Evolutionary conservation across 2,888 invertebrate genomes (phyloP).

Genomic region (Apamea crenata): DNA sequence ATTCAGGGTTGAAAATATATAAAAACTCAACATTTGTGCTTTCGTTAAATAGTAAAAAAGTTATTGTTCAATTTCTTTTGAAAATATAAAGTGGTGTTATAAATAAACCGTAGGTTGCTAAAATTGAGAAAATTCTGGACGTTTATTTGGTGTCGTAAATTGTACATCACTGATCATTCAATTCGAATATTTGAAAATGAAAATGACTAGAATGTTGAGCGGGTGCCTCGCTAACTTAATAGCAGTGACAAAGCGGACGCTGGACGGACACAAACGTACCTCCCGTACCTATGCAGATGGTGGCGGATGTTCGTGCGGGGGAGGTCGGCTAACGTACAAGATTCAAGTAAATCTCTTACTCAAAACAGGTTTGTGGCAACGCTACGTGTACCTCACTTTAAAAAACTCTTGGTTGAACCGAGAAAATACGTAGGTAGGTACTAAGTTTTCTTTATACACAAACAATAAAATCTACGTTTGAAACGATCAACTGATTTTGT

Average conservation of each 20-base stretch:
- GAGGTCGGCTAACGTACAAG: slow-evolving; percentile 71
- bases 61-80: slow-evolving; percentile 44
- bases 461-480: neutral
- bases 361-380: slow-evolving; percentile 65
- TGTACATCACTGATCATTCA: slow-evolving; percentile 40
- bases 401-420: slow-evolving; percentile 42
- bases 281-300: slow-evolving; percentile 69
- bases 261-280: slow-evolving; percentile 67
- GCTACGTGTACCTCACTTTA: slow-evolving; percentile 46
- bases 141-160: neutral
- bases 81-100: slow-evolving; percentile 16
- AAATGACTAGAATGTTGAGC: slow-evolving; percentile 70
- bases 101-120: slow-evolving; percentile 41
- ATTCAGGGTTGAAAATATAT: slow-evolving; percentile 70
- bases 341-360: slow-evolving; percentile 71
- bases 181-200: slow-evolving; percentile 71
- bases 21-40: slow-evolving; percentile 62
- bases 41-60: slow-evolving; percentile 57
- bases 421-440: slow-evolving; percentile 15
- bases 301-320: slow-evolving; percentile 64
- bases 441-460: slow-evolving; percentile 4
- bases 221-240: slow-evolving; percentile 72
- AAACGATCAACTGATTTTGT: neutral
- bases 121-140: slow-evolving; percentile 45
- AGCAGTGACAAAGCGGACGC: slow-evolving; percentile 69